Evolutionary conservation across 2,113 vertebrate species (phyloP).

Genomic region (Marmota monax): DNA sequence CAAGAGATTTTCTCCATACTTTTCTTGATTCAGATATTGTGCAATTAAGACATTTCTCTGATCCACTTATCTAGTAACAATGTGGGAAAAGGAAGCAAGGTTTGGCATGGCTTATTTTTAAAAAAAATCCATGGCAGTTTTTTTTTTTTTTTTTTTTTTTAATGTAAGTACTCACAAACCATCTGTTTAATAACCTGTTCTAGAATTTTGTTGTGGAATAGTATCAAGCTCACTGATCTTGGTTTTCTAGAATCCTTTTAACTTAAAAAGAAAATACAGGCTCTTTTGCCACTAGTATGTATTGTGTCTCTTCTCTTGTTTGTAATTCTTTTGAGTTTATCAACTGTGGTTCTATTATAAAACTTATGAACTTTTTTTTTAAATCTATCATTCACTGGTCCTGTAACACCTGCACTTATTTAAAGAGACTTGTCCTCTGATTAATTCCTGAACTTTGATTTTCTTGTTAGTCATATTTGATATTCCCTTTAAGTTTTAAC

Average conservation of each 20-base stretch:
- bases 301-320: not conserved
- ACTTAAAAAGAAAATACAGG: not conserved
- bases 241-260: constrained; percentile 49
- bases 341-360: not conserved
- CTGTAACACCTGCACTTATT: not conserved
- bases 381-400: not conserved
- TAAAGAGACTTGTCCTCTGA: constrained; percentile 12
- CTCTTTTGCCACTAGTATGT: not conserved
- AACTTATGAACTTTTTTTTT: not conserved
- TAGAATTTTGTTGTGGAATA: constrained; percentile 66
- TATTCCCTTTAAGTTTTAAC: not conserved
- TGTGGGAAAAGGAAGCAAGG: constrained; percentile 55
- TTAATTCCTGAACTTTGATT: constrained; percentile 10
- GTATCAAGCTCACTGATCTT: constrained; percentile 46
- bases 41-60: constrained; percentile 4
- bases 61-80: constrained; percentile 43
- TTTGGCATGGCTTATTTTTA: constrained; percentile 56
- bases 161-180: constrained; percentile 34
- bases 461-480: not conserved
- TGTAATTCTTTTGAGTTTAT: not conserved
- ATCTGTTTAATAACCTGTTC: constrained; percentile 65
- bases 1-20: not conserved
- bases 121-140: constrained; percentile 23
- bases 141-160: not conserved
- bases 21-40: constrained; percentile 24